A percentile compares a stretch with the other conserved stretches of the same genome.
Evolutionary conservation across 2,888 invertebrate genomes (phyloP).

Genomic region (Sympetrum striolatum): DNA sequence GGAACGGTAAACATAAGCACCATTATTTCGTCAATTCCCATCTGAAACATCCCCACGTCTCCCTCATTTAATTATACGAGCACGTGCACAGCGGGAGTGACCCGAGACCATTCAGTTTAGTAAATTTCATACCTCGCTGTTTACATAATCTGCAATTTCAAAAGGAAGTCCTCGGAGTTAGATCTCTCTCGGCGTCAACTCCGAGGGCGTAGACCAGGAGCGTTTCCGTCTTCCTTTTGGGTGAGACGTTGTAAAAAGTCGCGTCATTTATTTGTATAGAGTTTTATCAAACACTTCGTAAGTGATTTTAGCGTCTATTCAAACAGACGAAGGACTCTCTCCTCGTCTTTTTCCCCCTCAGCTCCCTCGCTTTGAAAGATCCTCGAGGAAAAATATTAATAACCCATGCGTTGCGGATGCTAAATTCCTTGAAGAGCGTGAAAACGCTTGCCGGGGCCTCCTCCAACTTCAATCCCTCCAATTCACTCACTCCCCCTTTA

Average conservation of each 20-base stretch:
- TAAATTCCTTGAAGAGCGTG: slow-evolving; percentile 29
- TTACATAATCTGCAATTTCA: too few species aligned
- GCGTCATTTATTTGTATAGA: neutral
- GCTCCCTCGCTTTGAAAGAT: neutral
- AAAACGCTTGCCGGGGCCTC: neutral
- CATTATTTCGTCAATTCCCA: too few species aligned
- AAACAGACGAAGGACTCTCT: neutral
- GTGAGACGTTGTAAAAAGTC: neutral
- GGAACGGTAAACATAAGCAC: too few species aligned
- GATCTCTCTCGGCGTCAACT: too few species aligned
- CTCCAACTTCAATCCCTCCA: neutral
- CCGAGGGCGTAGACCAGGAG: too few species aligned
- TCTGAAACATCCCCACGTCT: too few species aligned
- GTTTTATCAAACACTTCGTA: neutral
- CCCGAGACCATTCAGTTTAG: too few species aligned
- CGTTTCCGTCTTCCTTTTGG: too few species aligned
- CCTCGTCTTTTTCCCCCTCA: neutral
- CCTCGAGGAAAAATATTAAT: neutral
- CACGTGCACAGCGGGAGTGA: too few species aligned
- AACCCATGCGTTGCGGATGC: slow-evolving; percentile 13
- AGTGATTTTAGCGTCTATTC: neutral
- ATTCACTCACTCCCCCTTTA: slow-evolving; percentile 33
- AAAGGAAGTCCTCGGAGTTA: too few species aligned
- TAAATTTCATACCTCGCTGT: too few species aligned
- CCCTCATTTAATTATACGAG: too few species aligned